These are phyloP conservation scores for Nibea coibor DNA, from an alignment of 2,113 vertebrate genomes.

Conservation along the genomic window DNA sequence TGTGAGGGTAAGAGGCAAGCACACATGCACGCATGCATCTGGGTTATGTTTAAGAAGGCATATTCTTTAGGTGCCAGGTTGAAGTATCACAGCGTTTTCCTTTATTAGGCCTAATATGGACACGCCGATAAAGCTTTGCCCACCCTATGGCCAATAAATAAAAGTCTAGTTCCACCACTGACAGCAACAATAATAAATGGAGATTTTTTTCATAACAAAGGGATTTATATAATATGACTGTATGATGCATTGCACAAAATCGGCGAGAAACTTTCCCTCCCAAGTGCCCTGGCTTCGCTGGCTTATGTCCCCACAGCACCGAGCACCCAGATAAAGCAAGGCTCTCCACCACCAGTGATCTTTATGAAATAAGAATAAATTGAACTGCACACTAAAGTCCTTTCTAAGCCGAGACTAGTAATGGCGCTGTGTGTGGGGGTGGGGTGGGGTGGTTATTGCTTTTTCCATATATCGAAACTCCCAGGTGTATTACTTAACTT, in stretches of 20 bases:
- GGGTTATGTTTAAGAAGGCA: too few species aligned
- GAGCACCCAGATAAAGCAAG: constrained; percentile 51
- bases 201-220: too few species aligned
- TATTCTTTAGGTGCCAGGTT: too few species aligned
- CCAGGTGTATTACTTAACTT: constrained; percentile 63
- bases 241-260: constrained; percentile 25
- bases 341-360: constrained; percentile 22
- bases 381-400: constrained; percentile 53
- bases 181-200: too few species aligned
- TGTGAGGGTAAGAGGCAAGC: too few species aligned
- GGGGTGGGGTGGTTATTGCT: constrained; percentile 30
- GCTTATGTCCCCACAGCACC: constrained; percentile 38
- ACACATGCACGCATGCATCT: too few species aligned
- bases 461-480: constrained; percentile 56
- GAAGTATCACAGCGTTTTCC: too few species aligned
- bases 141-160: too few species aligned
- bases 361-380: constrained; percentile 71
- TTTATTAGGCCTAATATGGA: too few species aligned
- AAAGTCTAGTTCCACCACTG: too few species aligned
- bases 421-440: constrained; percentile 12
- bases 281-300: constrained; percentile 20
- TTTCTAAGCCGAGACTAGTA: constrained; percentile 38
- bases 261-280: constrained; percentile 22
- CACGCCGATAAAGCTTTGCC: too few species aligned
- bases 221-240: too few species aligned